Evolutionary conservation across 2,888 invertebrate species (phyloP), one percentile per base, ranked within the genome.

Genomic region (Cosmia pyralina): DNA sequence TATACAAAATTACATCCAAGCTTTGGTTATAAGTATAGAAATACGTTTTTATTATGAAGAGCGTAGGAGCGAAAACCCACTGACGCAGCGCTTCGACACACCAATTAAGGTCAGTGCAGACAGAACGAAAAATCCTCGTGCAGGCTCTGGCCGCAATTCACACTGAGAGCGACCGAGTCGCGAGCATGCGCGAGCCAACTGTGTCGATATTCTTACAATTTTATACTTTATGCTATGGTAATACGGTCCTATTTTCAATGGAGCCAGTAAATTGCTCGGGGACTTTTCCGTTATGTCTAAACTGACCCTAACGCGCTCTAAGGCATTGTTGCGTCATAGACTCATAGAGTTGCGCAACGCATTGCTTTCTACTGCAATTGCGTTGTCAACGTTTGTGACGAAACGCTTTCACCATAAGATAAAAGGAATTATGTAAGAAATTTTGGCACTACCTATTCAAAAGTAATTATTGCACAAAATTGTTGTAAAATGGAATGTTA

Each of bases 381-480:
- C 38, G 38, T 38, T 38, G 38, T 38, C 38, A 38, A 38, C 28
- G 28, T 19, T 48, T 50, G 44, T 48, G 28, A 44, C 22, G 11
- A 41, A 28, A 69, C 50, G 19, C 66, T 50, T 59, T 41, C 55
- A 17, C 3, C 0, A 17, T 8, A 55, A 11, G n/a, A 55, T 66
- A 64, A 73, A 70, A 66, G 22, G 22, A 69, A 72, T 15, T 44
- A 67, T 34, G 44, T 58, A 58, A 13, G 38, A 71, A 69, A 79
- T 81, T 92, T 93, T 93, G 93, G 93, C 92, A 92, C 92, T 92
- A 91, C 88, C 75, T 78, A 74, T 73, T 71, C 52, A 62, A 74
- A 81, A 74, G 59, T 11, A 22, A 77, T n/a, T 15, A 60, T 72
- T 70, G 67, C 64, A 78, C 46, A 53, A 55, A 57, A 41, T 63